Percentiles rank a stretch among this genome's conserved stretches.
Evolutionary conservation across 2,113 vertebrate genomes (phyloP).

Genomic region (Sphyrna mokarran): DNA sequence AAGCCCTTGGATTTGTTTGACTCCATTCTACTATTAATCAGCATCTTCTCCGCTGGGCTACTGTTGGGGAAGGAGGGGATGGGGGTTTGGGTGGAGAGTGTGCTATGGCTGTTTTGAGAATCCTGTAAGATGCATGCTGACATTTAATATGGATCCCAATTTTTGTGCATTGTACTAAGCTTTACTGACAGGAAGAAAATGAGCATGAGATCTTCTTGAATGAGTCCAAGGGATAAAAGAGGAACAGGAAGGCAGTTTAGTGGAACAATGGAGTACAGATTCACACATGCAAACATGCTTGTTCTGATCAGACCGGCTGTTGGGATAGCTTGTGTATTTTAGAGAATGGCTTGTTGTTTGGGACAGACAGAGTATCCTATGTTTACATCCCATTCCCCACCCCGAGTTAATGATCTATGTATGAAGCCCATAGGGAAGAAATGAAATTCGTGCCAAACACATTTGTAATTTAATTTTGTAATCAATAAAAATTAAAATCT

Average conservation of each 20-base stretch:
- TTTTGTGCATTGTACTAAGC: not conserved
- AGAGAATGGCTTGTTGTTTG: not conserved
- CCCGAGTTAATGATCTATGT: not conserved
- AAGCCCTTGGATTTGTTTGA: not conserved
- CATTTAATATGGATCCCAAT: not conserved
- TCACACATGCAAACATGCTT: not conserved
- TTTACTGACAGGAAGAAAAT: not conserved
- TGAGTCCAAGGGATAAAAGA: not conserved
- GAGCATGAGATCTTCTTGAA: constrained; percentile 10
- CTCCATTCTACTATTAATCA: not conserved
- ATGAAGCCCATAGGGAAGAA: not conserved
- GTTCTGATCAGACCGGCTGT: not conserved
- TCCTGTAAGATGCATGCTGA: not conserved
- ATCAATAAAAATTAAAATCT: not conserved
- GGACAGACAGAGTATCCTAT: too few relatives aligned
- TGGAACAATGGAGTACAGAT: not conserved
- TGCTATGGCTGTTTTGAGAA: not conserved
- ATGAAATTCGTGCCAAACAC: not conserved
- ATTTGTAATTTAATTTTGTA: not conserved
- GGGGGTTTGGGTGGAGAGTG: not conserved
- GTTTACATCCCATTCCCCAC: not conserved
- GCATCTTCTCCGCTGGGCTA: not conserved
- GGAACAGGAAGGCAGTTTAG: not conserved
- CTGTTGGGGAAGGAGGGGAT: not conserved
- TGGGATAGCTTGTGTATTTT: not conserved